Evolutionary conservation across 1,140 invertebrate genomes (phyloP).

Genomic region (Vollenhovia emeryi): DNA sequence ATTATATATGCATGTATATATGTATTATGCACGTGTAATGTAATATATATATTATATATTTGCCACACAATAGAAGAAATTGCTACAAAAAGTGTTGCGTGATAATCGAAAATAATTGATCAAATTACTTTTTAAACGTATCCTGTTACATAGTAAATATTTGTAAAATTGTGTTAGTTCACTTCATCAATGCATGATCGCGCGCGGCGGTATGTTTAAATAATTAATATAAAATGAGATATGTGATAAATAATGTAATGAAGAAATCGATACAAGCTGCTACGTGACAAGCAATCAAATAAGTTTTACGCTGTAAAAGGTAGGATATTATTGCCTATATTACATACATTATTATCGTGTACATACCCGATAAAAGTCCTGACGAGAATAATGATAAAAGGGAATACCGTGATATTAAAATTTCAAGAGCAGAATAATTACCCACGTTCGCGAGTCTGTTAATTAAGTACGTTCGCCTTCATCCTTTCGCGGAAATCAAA

Average conservation of each 20-base stretch:
- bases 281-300: not conserved
- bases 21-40: too few relatives aligned
- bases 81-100: not conserved
- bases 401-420: conserved; percentile 7
- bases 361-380: not conserved
- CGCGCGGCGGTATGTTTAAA: not conserved
- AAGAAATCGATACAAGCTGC: not conserved
- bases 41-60: not conserved
- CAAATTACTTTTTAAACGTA: not conserved
- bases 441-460: conserved; percentile 51
- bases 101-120: not conserved
- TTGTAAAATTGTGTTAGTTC: not conserved
- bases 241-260: not conserved
- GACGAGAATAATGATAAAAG: not conserved
- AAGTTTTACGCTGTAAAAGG: not conserved
- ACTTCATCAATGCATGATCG: not conserved
- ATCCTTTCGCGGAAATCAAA: conserved; percentile 40
- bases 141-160: not conserved
- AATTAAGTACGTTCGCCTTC: conserved; percentile 60
- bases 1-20: not conserved
- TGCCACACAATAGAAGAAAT: not conserved
- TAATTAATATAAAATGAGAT: not conserved
- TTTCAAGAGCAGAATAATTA: conserved; percentile 45
- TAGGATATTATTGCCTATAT: not conserved
- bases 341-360: not conserved